Evolutionary conservation across 2,797 vertebrate species (phyloP).

Genomic region (Sylvilagus floridanus): DNA sequence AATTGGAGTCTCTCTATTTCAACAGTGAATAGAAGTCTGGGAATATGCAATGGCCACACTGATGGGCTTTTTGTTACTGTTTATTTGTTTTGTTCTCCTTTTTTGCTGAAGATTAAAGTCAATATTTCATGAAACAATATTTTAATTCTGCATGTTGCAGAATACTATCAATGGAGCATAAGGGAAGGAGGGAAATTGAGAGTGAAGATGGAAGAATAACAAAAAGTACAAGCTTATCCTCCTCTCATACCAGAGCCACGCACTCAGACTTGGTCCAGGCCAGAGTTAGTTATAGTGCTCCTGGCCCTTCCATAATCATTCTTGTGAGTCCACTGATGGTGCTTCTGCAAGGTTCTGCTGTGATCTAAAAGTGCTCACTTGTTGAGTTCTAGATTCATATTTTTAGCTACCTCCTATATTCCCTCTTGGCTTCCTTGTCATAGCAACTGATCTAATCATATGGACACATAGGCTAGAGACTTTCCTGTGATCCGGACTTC

Average conservation of each 20-base stretch:
- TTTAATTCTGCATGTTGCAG: neutral
- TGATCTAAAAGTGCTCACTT: neutral
- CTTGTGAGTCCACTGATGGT: neutral
- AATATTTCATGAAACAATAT: neutral
- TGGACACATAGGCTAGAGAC: neutral
- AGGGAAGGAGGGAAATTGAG: neutral
- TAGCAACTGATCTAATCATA: too few relatives aligned
- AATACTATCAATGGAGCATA: neutral
- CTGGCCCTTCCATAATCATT: neutral
- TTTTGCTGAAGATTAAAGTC: constrained; percentile 16
- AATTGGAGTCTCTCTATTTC: constrained; percentile 72
- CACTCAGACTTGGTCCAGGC: neutral
- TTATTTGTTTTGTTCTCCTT: neutral
- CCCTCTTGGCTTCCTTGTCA: neutral
- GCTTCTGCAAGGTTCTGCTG: neutral
- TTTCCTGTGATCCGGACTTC: too few relatives aligned
- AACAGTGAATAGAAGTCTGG: constrained; percentile 43
- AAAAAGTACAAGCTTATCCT: neutral
- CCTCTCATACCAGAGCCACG: neutral
- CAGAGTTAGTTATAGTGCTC: neutral
- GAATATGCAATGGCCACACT: constrained; percentile 35
- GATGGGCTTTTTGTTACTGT: neutral
- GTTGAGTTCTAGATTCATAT: neutral
- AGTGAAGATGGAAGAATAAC: neutral
- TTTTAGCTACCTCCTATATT: neutral